A percentile compares a stretch with the other conserved stretches of the same genome.
Evolutionary conservation across 2,888 invertebrate species (phyloP).

Genomic region (Protonemura montana): DNA sequence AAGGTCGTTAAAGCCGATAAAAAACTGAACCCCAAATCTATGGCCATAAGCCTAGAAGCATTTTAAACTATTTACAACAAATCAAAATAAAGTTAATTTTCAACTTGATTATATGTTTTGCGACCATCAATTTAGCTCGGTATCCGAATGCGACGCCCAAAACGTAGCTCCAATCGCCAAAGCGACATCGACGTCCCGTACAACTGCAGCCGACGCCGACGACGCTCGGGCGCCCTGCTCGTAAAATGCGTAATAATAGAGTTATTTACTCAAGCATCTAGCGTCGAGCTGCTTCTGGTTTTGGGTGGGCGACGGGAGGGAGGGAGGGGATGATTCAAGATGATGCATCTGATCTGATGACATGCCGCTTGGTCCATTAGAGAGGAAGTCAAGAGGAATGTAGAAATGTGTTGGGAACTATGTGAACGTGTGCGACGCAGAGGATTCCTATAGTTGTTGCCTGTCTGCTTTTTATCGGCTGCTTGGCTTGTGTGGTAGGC

Average conservation of each 20-base stretch:
- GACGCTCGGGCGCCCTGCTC: neutral
- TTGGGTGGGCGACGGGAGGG: neutral
- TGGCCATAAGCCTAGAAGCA: no score
- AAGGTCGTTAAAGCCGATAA: no score
- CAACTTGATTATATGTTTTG: no score
- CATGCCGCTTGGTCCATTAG: neutral
- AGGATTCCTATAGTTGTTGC: neutral
- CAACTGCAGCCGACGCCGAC: neutral
- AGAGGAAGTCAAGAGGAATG: neutral
- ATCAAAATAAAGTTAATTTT: no score
- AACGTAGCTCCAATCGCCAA: no score
- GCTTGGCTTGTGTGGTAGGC: neutral
- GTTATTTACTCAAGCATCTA: neutral
- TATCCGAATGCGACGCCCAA: no score
- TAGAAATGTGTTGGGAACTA: neutral
- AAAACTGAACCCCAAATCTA: no score
- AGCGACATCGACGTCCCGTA: no score
- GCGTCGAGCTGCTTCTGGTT: neutral
- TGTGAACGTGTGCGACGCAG: neutral
- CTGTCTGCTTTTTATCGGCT: neutral
- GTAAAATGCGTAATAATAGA: conserved; percentile 4
- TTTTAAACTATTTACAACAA: no score
- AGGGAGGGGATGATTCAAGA: neutral
- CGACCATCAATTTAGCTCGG: no score
- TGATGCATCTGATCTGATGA: neutral